phyloP scores from a whole-genome alignment of 2,888 invertebrate species.

The Cataglyphis altisquamis region DNA sequence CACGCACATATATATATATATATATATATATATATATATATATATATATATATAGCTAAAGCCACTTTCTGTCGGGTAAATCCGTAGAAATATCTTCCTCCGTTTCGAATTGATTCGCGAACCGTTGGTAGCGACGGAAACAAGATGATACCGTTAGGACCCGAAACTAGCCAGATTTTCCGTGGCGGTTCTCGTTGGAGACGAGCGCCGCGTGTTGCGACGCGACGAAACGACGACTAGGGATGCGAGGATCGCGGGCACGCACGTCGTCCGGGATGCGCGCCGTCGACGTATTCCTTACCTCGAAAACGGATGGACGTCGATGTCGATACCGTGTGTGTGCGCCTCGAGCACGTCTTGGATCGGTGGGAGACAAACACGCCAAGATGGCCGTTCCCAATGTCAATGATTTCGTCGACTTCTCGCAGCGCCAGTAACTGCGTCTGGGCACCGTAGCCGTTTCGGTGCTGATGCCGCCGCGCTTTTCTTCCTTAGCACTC shows the following conservation, averaged over 20 bases:
- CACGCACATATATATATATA: background rate
- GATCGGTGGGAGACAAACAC: constrained; percentile 82
- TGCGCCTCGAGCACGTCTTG: constrained; percentile 76
- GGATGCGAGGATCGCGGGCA: background rate
- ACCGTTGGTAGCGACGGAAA: background rate
- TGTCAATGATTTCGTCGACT: constrained; percentile 81
- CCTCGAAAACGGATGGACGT: constrained; percentile 83
- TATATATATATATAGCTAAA: background rate
- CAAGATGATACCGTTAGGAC: background rate
- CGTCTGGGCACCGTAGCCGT: constrained; percentile 43
- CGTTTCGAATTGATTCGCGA: background rate
- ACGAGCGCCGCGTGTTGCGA: background rate
- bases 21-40: background rate
- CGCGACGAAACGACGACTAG: constrained; percentile 2
- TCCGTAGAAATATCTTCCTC: background rate
- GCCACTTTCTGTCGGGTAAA: background rate
- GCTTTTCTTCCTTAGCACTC: constrained; percentile 49
- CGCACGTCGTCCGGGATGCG: background rate
- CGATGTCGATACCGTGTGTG: constrained; percentile 82
- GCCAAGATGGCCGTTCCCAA: constrained; percentile 87
- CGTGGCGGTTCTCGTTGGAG: background rate
- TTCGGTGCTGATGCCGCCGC: constrained; percentile 33
- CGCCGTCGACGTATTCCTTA: constrained; percentile 69
- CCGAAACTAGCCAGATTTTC: background rate
- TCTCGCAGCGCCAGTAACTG: constrained; percentile 47